A percentile compares a stretch with the other conserved stretches of the same genome.
Conservation (phyloP, 2,888 invertebrate genomes). For the Sphaeridia pumilis region DNA sequence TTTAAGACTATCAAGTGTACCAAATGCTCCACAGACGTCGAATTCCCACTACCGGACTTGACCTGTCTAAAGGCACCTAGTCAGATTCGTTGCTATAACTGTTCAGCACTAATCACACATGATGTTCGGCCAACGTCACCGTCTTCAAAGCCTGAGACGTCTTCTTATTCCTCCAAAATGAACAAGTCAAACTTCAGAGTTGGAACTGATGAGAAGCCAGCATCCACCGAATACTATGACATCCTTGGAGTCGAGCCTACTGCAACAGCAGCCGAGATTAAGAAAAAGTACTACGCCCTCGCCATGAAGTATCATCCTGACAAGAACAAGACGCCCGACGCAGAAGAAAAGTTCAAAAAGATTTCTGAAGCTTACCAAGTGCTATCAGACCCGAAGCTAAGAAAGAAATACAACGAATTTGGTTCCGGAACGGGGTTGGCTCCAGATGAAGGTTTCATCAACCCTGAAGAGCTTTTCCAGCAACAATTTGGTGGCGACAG, state of each 20-base stretch:
- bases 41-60: conserved; percentile 10
- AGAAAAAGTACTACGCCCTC: conserved; percentile 25
- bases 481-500: conserved; percentile 35
- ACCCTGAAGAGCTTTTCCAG: conserved; percentile 35
- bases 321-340: conserved; percentile 23
- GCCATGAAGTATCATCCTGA: conserved; percentile 30
- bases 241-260: conserved; percentile 25
- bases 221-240: conserved; percentile 32
- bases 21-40: conserved; percentile 19
- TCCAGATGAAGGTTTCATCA: conserved; percentile 36
- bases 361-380: conserved; percentile 32
- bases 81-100: conserved; percentile 5
- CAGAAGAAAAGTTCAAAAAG: conserved; percentile 29
- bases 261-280: conserved; percentile 30
- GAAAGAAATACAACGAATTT: conserved; percentile 35
- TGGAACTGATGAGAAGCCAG: conserved; percentile 33
- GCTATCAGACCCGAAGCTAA: conserved; percentile 28
- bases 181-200: conserved; percentile 23
- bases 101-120: conserved; percentile 1
- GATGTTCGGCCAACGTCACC: not conserved
- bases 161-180: conserved; percentile 13
- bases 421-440: conserved; percentile 31
- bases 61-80: not conserved
- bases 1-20: conserved; percentile 27
- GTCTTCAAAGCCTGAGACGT: conserved; percentile 8